These are phyloP conservation scores for Psococerastis gibbosa DNA, from an alignment of 2,888 invertebrate genomes.

Conservation along the genomic window DNA sequence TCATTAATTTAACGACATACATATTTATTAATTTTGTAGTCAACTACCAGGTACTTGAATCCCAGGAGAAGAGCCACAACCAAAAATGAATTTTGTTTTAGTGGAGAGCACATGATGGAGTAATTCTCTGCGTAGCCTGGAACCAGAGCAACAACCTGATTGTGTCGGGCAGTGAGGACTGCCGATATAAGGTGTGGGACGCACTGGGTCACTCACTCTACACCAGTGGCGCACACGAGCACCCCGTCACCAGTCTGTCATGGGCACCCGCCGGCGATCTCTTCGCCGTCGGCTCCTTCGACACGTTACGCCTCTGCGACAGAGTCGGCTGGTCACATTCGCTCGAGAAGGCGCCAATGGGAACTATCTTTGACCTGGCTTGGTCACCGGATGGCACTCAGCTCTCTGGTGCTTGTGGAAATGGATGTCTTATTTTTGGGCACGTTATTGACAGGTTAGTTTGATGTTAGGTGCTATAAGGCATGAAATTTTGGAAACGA, in stretches of 20 bases:
- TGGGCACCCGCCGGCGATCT: constrained; percentile 86
- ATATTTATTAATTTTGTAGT: too few species aligned
- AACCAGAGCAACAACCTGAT: constrained; percentile 34
- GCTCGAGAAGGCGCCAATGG: constrained; percentile 70
- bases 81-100: constrained; percentile 30
- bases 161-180: constrained; percentile 49
- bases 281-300: constrained; percentile 84
- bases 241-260: constrained; percentile 75
- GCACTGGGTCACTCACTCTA: constrained; percentile 72
- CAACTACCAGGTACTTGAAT: too few species aligned
- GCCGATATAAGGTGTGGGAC: constrained; percentile 86
- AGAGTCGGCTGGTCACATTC: constrained; percentile 91
- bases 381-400: constrained; percentile 97
- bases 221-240: constrained; percentile 65
- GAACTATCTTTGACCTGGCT: constrained; percentile 71
- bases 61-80: too few species aligned
- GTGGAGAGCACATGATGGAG: constrained; percentile 94
- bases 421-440: constrained; percentile 76
- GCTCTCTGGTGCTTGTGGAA: constrained; percentile 84
- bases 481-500: too few species aligned
- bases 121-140: constrained; percentile 54
- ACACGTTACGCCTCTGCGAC: constrained; percentile 81
- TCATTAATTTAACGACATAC: too few species aligned
- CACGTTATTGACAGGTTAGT: constrained; percentile 67
- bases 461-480: too few species aligned